Base-by-base conservation (phyloP, 2,113 vertebrate genomes). In the Triplophysa siluroides region DNA sequence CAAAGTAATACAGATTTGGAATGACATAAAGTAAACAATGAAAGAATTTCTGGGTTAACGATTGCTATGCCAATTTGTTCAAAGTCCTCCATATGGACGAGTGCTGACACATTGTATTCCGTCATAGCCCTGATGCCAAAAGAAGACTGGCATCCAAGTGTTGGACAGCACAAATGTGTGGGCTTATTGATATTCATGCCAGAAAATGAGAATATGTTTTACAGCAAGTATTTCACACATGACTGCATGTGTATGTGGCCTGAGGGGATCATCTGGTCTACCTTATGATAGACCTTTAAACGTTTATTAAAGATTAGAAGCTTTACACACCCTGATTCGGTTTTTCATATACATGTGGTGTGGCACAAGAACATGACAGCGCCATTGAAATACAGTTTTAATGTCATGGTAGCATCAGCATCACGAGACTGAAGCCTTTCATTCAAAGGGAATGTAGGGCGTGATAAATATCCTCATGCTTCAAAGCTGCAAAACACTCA, bases 391-490 rank as follows among this genome's bases (percentile, higher is more conserved):
- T n/a, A 19, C 70, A 50, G 26, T 21, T 14, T 24, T 21, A 75
- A 74, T 66, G 78, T 50, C 47, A 77, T 70, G 65, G 66, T 80
- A 58, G 21, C 79, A 66, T 64, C 61, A 58, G 5, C 38, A n/a
- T 81, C 67, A 45, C 60, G 29, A 75, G 45, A 56, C 43, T 47
- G 23, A 63, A 77, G 74, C 66, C 73, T 87, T 85, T 85, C 83
- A 65, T 18, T 78, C 38, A 74, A 58, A 73, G 29, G 60, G 64
- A 88, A 92, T 88, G 65, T 90, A 90, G 91, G 87, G 78, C 89
- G 85, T 77, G 63, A 84, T 62, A 78, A 24, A 83, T 81, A 87
- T 69, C 83, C 89, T 92, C 89, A 41, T 38, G 63, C 76, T 87
- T 88, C 87, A 90, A 88, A 89, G 84, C 79, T 29, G 73, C 50